A percentile compares a stretch with the other conserved stretches of the same genome.
phyloP scores from a whole-genome alignment of 1,140 invertebrate species.

The Zaprionus capensis region DNA sequence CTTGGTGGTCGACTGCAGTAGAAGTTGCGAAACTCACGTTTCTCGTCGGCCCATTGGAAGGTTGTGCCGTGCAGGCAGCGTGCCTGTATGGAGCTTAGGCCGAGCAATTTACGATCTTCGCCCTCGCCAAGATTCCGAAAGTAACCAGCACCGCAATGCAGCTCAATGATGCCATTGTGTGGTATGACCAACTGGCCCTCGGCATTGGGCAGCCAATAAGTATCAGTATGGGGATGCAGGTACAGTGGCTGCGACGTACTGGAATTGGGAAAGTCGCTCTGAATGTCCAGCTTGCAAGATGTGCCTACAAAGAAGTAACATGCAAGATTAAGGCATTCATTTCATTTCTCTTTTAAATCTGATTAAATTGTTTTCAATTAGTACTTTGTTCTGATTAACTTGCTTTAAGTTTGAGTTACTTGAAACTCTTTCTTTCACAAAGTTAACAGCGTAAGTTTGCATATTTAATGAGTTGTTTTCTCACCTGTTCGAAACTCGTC shows the following conservation, averaged over 20 bases:
- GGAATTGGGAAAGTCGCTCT: conserved; percentile 55
- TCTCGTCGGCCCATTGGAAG: conserved; percentile 54
- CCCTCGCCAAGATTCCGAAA: conserved; percentile 42
- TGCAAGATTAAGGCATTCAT: not conserved
- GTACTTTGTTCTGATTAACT: not conserved
- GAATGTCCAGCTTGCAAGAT: conserved; percentile 62
- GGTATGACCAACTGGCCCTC: conserved; percentile 59
- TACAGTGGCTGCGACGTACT: conserved; percentile 67
- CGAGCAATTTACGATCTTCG: not conserved
- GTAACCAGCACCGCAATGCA: conserved; percentile 50
- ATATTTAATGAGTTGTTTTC: conserved; percentile 8
- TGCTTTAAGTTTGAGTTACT: not conserved
- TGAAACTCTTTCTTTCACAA: not conserved
- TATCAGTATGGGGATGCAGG: conserved; percentile 48
- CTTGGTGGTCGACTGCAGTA: conserved; percentile 42
- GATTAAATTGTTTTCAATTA: not conserved
- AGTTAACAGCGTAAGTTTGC: not conserved
- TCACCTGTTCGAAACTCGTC: conserved; percentile 37
- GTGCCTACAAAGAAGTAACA: conserved; percentile 31
- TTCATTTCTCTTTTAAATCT: not conserved
- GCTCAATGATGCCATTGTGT: conserved; percentile 59
- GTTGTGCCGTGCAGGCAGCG: conserved; percentile 59
- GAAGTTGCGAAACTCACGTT: conserved; percentile 62
- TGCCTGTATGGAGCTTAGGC: conserved; percentile 34
- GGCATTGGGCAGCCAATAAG: conserved; percentile 68